These are phyloP conservation scores for Carcinoscorpius rotundicauda DNA, from an alignment of 1,140 invertebrate species.

Conservation along the genomic window DNA sequence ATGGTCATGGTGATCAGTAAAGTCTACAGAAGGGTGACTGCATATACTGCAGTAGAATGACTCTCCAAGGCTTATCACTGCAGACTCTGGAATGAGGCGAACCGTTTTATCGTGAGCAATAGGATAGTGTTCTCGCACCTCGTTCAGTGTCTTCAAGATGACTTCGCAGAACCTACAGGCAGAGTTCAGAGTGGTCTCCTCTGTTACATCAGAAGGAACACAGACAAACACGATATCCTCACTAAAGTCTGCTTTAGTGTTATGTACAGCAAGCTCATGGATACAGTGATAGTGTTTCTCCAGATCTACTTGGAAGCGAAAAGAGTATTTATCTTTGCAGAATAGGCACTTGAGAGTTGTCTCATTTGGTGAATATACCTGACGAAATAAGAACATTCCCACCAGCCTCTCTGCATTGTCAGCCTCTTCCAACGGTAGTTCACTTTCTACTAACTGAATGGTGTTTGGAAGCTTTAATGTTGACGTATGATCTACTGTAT, in stretches of 20 bases:
- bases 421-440: constrained; percentile 24
- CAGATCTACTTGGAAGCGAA: constrained; percentile 24
- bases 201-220: constrained; percentile 22
- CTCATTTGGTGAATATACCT: constrained; percentile 24
- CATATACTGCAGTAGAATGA: constrained; percentile 26
- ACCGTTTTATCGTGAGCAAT: constrained; percentile 23
- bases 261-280: constrained; percentile 24
- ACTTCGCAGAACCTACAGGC: constrained; percentile 26
- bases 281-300: constrained; percentile 27
- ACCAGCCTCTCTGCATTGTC: constrained; percentile 20
- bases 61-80: constrained; percentile 19
- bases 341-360: constrained; percentile 24
- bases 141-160: constrained; percentile 22
- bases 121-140: constrained; percentile 25
- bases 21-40: constrained; percentile 21
- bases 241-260: constrained; percentile 24
- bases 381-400: constrained; percentile 24
- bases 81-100: constrained; percentile 18
- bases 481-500: constrained; percentile 15
- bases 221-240: constrained; percentile 28
- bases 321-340: constrained; percentile 22
- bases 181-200: constrained; percentile 21
- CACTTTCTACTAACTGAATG: constrained; percentile 26
- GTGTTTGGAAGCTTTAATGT: constrained; percentile 25
- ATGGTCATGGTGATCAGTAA: constrained; percentile 24